Evolutionary conservation across 1,140 invertebrate species (phyloP).

Genomic region (Diachasmimorpha longicaudata): DNA sequence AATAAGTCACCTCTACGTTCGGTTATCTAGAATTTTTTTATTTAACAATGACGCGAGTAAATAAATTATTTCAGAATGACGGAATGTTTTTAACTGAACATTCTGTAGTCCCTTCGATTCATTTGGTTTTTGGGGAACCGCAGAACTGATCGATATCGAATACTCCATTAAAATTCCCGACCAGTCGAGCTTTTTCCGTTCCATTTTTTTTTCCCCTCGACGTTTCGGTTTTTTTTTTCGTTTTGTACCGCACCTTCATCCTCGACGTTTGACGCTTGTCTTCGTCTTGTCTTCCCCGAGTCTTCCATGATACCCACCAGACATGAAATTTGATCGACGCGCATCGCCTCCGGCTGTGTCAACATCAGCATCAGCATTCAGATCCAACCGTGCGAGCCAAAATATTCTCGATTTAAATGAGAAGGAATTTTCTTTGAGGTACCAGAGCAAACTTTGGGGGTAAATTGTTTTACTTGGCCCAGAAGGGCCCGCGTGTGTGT

Average conservation of each 20-base stretch:
- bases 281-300: not conserved
- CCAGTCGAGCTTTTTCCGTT: not conserved
- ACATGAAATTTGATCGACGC: conserved; percentile 24
- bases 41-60: too few relatives aligned
- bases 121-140: not conserved
- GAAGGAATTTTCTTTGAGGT: not conserved
- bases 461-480: too few relatives aligned
- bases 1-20: too few relatives aligned
- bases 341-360: not conserved
- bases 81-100: too few relatives aligned
- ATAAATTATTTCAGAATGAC: too few relatives aligned
- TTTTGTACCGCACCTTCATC: not conserved
- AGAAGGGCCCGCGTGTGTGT: too few relatives aligned
- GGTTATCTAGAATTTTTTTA: too few relatives aligned
- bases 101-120: too few relatives aligned
- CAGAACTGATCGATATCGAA: not conserved
- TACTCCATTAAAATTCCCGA: conserved; percentile 23
- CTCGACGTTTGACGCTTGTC: conserved; percentile 1
- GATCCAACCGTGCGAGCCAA: not conserved
- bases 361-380: not conserved
- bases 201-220: not conserved
- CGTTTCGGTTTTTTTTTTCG: conserved; percentile 4
- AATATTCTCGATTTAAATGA: not conserved
- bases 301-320: not conserved
- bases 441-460: not conserved